phyloP scores from a whole-genome alignment of 2,797 vertebrate genomes.

The Microcaecilia unicolor region DNA sequence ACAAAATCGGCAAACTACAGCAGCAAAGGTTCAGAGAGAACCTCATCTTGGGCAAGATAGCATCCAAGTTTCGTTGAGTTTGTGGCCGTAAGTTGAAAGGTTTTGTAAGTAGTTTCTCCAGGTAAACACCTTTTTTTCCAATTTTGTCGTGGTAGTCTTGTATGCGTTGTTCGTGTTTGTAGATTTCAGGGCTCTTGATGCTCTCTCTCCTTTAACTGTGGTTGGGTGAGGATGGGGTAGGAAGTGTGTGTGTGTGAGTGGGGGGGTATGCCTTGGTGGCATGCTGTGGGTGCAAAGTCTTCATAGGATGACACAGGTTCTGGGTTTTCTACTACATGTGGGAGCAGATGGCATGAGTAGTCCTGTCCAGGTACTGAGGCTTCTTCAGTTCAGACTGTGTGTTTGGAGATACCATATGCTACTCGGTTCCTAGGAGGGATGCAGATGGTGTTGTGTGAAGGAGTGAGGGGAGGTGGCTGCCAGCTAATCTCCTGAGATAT shows the following conservation, averaged over 20 bases:
- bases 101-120: constrained; percentile 41
- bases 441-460: background rate
- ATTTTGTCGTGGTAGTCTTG: constrained; percentile 18
- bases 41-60: constrained; percentile 24
- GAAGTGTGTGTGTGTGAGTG: constrained; percentile 13
- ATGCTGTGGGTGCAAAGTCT: constrained; percentile 18
- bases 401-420: no score
- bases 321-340: no score
- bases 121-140: constrained; percentile 33
- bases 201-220: background rate
- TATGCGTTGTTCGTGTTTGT: background rate
- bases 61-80: constrained; percentile 30
- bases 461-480: no score
- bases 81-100: constrained; percentile 33
- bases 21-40: no score
- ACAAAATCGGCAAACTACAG: no score
- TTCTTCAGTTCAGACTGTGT: no score
- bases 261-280: constrained; percentile 26
- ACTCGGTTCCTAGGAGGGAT: no score
- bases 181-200: background rate
- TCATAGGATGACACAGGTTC: no score
- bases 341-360: no score
- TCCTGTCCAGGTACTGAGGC: no score
- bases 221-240: background rate
- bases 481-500: no score